Base-by-base conservation (phyloP, 2,888 invertebrate species). In the Lepidonotus clava region DNA sequence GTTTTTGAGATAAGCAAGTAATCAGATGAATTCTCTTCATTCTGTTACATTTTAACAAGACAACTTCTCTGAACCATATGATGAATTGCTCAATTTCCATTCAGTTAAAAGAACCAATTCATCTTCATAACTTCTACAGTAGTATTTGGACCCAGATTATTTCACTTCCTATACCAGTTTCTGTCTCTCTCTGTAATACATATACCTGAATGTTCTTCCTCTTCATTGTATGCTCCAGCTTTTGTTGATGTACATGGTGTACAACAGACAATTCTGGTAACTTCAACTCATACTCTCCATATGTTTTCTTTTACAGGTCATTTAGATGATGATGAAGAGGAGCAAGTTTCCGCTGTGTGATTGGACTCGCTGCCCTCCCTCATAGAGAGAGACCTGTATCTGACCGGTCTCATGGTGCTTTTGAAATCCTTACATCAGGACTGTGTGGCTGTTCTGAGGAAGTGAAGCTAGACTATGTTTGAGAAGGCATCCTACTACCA, bases 301-400 rank as follows among this genome's bases (percentile, higher is more conserved):
- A 36, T 71, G 5, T 76, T n/a, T 76, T 2, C 51, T 41, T 76
- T 38, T 80, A 24, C 80, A 80, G 80, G 51, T 46, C 46, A 51
- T 5, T 46, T 41, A 6, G 80, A 80, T 28, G 51, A 51, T 51
- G 80, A 80, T 51, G 80, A 80, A 18, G 80, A 80, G 14, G 80
- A 80, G 46, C 80, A 80, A 80, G 80, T 80, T 1, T 80, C 80
- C 14, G 80, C 80, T 11, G 80, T 80, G 24, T 80, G 80, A 80
- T 24, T 2, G 24, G 51, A 51, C 51, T 46, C 28, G 66, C 11
- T 66, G 41, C 24, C 46, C 51, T 51, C 51, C 14, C 14, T 51
- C 41, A 38, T 21, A 4, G 41, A 80, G 14, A 41, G n/a, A 38
- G 21, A 4, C 34, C 14, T 1, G 38, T 11, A 1, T 34, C 71